Percentiles rank a stretch among this genome's conserved stretches.
Conservation (phyloP, 2,113 vertebrate genomes). For the Perognathus longimembris region DNA sequence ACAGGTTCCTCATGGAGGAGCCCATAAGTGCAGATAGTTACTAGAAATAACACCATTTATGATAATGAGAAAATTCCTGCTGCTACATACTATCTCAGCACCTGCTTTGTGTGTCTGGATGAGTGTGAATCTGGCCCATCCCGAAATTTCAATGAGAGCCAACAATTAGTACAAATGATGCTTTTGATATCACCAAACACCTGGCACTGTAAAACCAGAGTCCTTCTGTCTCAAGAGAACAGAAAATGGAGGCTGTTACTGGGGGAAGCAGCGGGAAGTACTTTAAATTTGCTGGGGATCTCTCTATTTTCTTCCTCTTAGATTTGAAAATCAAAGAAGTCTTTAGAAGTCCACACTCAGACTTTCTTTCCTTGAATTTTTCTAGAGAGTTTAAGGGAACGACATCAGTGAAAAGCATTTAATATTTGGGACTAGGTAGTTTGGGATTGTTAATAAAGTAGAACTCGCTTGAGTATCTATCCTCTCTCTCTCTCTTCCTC, state of each 20-base stretch:
- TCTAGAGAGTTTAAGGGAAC: neutral
- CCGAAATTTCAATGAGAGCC: slow-evolving; percentile 8
- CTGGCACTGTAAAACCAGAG: slow-evolving; percentile 34
- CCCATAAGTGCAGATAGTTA: neutral
- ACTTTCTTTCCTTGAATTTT: neutral
- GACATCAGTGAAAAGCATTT: neutral
- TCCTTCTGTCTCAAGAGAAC: slow-evolving; percentile 23
- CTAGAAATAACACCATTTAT: neutral
- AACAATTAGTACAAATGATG: slow-evolving; percentile 53
- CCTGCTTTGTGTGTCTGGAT: neutral
- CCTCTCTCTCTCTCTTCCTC: neutral
- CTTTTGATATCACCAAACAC: slow-evolving; percentile 36
- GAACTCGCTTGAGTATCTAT: no score
- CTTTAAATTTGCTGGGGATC: neutral
- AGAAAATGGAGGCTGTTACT: slow-evolving; percentile 18
- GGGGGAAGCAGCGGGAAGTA: neutral
- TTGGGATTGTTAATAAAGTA: neutral
- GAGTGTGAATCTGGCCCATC: slow-evolving; percentile 2
- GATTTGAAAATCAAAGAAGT: neutral
- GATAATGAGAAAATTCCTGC: slow-evolving; percentile 2
- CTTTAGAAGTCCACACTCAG: neutral
- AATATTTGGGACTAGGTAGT: neutral
- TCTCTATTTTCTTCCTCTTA: neutral
- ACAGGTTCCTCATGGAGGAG: neutral
- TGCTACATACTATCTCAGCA: neutral